Evolutionary conservation across 2,113 vertebrate species (phyloP).

Genomic region (Microtus pennsylvanicus): DNA sequence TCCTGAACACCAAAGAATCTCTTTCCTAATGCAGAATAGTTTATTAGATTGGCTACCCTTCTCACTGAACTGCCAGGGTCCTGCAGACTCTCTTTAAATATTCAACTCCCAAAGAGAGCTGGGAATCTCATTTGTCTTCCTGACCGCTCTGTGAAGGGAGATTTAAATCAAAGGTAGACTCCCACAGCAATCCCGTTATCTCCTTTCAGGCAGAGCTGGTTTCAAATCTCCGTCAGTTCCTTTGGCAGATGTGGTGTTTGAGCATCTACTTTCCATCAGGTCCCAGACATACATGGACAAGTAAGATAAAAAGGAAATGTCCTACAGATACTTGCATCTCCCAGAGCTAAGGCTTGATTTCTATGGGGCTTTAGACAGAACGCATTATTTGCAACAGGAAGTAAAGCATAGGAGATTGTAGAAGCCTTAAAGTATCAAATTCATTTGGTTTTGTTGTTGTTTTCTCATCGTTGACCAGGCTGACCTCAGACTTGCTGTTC

Average conservation of each 20-base stretch:
- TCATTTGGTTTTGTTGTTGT: too few species aligned
- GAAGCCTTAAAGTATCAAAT: neutral
- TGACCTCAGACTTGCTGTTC: neutral
- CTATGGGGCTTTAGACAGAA: neutral
- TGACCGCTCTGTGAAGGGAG: neutral
- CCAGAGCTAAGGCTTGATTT: neutral
- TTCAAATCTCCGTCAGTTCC: slow-evolving; percentile 43
- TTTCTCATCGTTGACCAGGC: neutral
- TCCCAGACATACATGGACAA: neutral
- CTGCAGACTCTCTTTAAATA: neutral
- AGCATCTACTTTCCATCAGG: neutral
- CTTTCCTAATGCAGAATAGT: neutral
- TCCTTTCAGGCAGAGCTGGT: neutral
- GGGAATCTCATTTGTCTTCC: neutral
- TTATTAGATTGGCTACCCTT: neutral
- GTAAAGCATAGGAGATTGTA: neutral
- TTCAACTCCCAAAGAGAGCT: neutral
- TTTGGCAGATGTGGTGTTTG: neutral
- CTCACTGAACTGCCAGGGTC: neutral
- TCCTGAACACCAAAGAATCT: neutral
- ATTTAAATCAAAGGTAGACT: slow-evolving; percentile 29
- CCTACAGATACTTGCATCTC: neutral
- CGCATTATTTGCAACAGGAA: neutral
- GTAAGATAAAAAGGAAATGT: neutral
- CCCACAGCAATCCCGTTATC: neutral